Evolutionary conservation across 2,888 invertebrate genomes (phyloP), one percentile per base, ranked within the genome.

Genomic region (Drosophila emarginata): DNA sequence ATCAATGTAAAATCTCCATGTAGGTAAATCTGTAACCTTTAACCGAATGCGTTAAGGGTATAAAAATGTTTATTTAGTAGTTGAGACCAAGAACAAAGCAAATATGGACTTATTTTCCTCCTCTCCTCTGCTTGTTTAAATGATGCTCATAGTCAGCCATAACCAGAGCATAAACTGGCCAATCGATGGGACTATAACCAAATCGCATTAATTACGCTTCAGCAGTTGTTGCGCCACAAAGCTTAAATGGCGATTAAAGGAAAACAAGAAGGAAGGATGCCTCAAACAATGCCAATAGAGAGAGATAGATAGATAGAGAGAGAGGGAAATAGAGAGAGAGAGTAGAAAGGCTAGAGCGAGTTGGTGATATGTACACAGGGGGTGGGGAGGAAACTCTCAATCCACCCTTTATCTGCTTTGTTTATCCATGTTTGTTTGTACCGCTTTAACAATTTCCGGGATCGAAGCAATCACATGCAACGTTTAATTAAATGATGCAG

Each of bases 121-220:
- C 61, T 37, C 21, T 18, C 37, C 7, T 21, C 21, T 36, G 36
- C 7, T 39, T 40, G 67, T 18, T 11, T 39, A 37, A 28, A 50
- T 50, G 57, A 53, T 54, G 26, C 23, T 57, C 53, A 56, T 26
- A 32, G 56, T 21, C 50, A 32, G 56, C 21, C 51, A 61, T n/a
- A n/a, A 14, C 32, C 72, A 45, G 62, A 54, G 59, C 59, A 56
- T 72, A 67, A 39, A 54, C 56, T 53, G 63, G 72, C 74, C 80
- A 83, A 83, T 84, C 81, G 87, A 84, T 84, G 72, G 72, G 26
- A 72, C 80, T 78, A 78, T 76, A 87, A 67, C 75, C 80, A 85
- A 87, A 85, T 85, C 87, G 80, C 75, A 85, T 85, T 87, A 85
- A 79, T 85, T 80, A 87, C 85, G 83, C 85, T 79, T 77, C 86